Percentiles rank a stretch among this genome's conserved stretches.
phyloP scores from a whole-genome alignment of 1,140 invertebrate genomes.

The Neodiprion virginianus region DNA sequence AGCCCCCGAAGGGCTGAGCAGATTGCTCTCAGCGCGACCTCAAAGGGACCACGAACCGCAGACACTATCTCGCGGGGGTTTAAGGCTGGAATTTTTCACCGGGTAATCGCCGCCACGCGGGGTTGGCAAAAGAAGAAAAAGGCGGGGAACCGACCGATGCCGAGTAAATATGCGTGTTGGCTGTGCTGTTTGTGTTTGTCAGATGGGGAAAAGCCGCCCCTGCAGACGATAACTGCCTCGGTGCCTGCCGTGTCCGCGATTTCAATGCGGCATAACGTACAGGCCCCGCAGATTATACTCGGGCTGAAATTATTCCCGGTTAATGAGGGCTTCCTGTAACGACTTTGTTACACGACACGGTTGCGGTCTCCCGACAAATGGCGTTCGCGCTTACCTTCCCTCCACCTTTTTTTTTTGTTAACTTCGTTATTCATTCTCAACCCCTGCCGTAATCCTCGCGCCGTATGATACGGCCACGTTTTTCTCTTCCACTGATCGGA shows the following conservation, averaged over 20 bases:
- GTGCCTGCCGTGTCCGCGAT: background rate
- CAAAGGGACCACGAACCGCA: background rate
- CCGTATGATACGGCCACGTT: too few relatives aligned
- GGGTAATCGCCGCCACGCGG: conserved; percentile 29
- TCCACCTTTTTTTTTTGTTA: background rate
- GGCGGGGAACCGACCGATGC: background rate
- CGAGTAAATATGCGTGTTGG: too few relatives aligned
- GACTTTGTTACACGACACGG: conserved; percentile 6
- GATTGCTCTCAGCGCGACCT: background rate
- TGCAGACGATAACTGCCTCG: background rate
- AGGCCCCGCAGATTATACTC: too few relatives aligned
- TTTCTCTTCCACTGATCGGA: too few relatives aligned
- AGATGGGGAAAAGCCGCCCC: background rate
- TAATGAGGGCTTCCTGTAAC: conserved; percentile 4
- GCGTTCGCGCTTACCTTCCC: background rate
- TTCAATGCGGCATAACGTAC: background rate
- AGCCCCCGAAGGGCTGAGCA: background rate
- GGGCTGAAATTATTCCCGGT: background rate
- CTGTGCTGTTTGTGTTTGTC: background rate
- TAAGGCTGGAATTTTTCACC: background rate
- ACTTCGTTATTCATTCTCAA: background rate
- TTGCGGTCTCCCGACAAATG: background rate
- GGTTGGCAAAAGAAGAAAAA: background rate
- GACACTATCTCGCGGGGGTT: background rate
- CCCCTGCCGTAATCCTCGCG: too few relatives aligned